Evolutionary conservation across 2,113 vertebrate species (phyloP), one percentile per base, ranked within the genome.

Genomic region (Pygoscelis antarcticus): DNA sequence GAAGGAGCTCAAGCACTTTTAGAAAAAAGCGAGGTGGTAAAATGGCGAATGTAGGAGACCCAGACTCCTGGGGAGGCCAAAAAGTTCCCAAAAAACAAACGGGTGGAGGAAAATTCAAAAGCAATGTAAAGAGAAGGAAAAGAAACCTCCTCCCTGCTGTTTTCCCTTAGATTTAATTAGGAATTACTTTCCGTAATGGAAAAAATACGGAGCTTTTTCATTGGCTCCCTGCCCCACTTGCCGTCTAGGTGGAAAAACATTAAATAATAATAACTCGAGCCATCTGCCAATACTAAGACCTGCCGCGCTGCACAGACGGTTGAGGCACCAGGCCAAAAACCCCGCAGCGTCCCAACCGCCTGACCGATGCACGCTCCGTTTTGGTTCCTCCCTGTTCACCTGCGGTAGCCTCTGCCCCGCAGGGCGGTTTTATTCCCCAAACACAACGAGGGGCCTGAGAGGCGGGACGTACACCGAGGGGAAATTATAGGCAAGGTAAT

Each of bases 301-400:
- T 18, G 47, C 78, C 7, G 49, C 21, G 2, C n/a, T 18, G 65
- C 61, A 2, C 71, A 6, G 75, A 60, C 47, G 1, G 49, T 2
- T 6, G 19, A 21, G 82, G 82, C 86, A 42, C 32, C 9, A 2
- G 77, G 13, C 91, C 91, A 82, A 61, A 51, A 4, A 9, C 49
- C 54, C 52, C 76, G 20, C 57, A 9, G 83, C 38, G 0, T 11
- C 87, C 84, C 4, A 51, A 9, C 65, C 13, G 62, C 58, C 57
- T 25, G 21, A 1, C 51, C 0, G 13, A 12, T 15, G 70, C 66
- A 5, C 11, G 3, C 47, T 3, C 5, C 0, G 7, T 1, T 49
- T 9, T 0, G 2, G 13, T 65, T 40, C 36, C 52, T 51, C 10
- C 47, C 42, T 1, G 5, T 13, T 36, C 6, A 2, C 55, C 55